Evolutionary conservation across 2,888 invertebrate species (phyloP), one percentile per base, ranked within the genome.

Genomic region (Mylabris sibirica): DNA sequence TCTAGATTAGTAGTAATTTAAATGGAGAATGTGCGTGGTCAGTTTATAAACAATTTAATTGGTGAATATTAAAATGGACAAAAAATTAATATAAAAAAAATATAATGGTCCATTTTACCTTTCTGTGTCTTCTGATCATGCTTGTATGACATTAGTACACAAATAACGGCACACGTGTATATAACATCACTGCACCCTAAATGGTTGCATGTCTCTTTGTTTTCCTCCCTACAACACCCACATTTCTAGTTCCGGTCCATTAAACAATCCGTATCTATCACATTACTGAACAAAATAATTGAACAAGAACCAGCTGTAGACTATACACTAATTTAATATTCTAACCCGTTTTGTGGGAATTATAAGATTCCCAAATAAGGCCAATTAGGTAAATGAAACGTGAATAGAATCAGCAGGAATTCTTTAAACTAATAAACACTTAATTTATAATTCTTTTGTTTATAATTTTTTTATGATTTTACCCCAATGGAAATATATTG

Each of bases 91-190:
- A 3, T 14, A n/a, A 30, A 30, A 26, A 26, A 30, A 30, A 30
- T 8, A 0, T 30, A 30, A 30, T 66, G 63, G 60, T 63, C 38
- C 63, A 72, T 67, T 30, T 79, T 79, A 81, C 81, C 80, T 81
- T 81, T 76, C 80, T 79, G 72, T 80, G 80, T 68, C 80, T 79
- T 65, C 78, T 77, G 71, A 81, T 80, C 80, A 81, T 81, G 70
- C 71, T 78, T 70, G 72, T 61, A 30, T 49, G 35, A 64, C 72
- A 72, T 72, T 63, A 69, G 69, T 59, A 66, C 59, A 70, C 70
- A 71, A 70, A 68, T 72, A 64, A 57, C 67, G 65, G 49, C 68
- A 66, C 73, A 73, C 65, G 68, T 72, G 71, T 70, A 63, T 65
- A 64, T 62, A 61, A 53, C 71, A 70, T 66, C 70, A 64, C 63